Evolutionary conservation across 2,113 vertebrate species (phyloP), one percentile per base, ranked within the genome.

Genomic region (Chaetura pelagica): DNA sequence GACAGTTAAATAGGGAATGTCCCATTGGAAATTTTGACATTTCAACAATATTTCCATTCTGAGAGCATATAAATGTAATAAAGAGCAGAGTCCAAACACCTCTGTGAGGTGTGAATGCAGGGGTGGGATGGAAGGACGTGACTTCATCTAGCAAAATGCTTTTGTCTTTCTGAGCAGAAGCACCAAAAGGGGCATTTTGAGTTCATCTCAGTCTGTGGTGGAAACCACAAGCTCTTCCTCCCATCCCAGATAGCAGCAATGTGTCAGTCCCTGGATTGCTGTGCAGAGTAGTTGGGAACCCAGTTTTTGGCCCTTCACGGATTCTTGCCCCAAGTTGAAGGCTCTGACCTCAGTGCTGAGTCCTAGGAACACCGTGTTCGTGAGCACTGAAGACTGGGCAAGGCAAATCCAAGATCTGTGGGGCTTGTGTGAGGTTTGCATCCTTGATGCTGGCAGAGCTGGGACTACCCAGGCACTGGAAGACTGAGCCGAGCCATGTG

Each of bases 21-120:
- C 92, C 90, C 92, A 21, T 74, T 84, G 77, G 92, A 84, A 84
- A 84, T 72, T 34, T 27, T 84, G 90, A 76, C 69, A 61, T 95
- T 82, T 89, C 90, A 58, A 67, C 79, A 54, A 49, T 18, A 23
- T 76, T 91, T 93, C 76, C 35, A 63, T 51, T 57, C 69, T 58
- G 62, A 79, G 57, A 63, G 90, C 84, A 51, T 59, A 34, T 15
- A 52, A 46, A 76, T 75, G 61, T 77, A 67, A 17, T 46, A 32
- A 85, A 88, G 67, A 29, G 21, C 77, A 16, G 89, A 79, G 51
- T 46, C 71, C 62, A 58, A 69, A 74, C 92, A 92, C 63, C 68
- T 94, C 79, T 0, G 1, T 1, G 38, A 94, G 94, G 92, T 93
- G 85, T 51, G 83, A 92, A 51, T 10, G 29, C 76, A 10, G 29